Base-by-base conservation (phyloP, 2,888 invertebrate genomes). In the Branchinecta sandiegonensis region DNA sequence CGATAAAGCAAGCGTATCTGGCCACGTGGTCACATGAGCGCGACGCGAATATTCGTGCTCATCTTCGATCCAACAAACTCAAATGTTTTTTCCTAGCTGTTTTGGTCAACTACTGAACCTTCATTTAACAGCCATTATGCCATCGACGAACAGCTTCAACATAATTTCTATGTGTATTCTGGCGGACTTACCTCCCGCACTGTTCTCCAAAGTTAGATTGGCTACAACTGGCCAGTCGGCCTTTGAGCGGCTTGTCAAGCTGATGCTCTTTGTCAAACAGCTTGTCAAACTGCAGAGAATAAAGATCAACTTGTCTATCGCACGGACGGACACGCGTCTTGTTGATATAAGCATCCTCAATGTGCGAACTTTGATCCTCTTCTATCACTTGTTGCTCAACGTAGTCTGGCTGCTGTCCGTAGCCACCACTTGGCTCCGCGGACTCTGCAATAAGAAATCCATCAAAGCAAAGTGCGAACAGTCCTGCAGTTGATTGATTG, bases 181-280 rank as follows among this genome's bases (percentile, higher is more conserved):
- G 10, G n/a, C 66, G 17, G 69, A 70, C 71, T 73, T 76, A 88
- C 88, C 89, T 87, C 78, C 91, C 90, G 76, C 92, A 92, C 71
- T 90, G 71, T 69, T 63, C 71, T 70, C 47, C 72, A 71, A 69
- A 73, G 72, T 71, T 90, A 64, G 89, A 89, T 69, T 86, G 85
- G 75, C 90, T 91, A 76, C 90, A 92, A 77, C 90, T 92, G 56
- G 90, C 91, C 65, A 90, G 81, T 78, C 90, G 91, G 69, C 90
- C 92, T 80, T 91, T 92, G 4, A 90, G 81, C 47, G 90, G 91
- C 79, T 89, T 90, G 72, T 86, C 68, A 72, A 67, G 70, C 69
- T 74, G 89, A 74, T 68, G 56, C 8, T 48, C 67, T 13, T 48
- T 47, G 47, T 69, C 66, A 12, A 48, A 65, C 48, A 69, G 69